phyloP scores from a whole-genome alignment of 2,797 vertebrate species.

The Sarcophilus harrisii region DNA sequence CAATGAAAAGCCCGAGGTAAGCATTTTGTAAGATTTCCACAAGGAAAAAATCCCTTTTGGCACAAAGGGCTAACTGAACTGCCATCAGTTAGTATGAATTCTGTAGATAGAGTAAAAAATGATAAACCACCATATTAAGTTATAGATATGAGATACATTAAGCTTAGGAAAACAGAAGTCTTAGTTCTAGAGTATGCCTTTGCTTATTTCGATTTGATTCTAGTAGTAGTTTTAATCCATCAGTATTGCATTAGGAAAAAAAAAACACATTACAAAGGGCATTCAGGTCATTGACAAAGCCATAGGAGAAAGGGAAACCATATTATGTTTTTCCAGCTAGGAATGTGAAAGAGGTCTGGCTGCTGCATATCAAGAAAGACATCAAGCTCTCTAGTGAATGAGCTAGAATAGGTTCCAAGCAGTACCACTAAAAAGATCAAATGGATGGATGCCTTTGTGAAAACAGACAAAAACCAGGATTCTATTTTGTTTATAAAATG shows the following conservation, averaged over 20 bases:
- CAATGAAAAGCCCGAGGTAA: constrained; percentile 88
- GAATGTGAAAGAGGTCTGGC: background rate
- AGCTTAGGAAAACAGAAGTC: background rate
- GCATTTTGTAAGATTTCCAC: constrained; percentile 88
- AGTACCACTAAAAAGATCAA: background rate
- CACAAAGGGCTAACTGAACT: constrained; percentile 75
- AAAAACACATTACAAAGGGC: background rate
- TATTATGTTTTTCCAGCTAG: background rate
- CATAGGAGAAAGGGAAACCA: background rate
- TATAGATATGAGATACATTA: background rate
- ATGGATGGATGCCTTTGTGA: background rate
- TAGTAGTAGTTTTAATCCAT: background rate
- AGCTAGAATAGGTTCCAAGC: background rate
- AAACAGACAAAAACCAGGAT: background rate
- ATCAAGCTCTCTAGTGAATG: background rate
- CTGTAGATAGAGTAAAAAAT: constrained; percentile 50
- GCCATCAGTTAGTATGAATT: constrained; percentile 71
- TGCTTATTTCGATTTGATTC: background rate
- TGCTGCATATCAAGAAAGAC: background rate
- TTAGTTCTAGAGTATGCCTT: background rate
- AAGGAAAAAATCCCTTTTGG: constrained; percentile 89
- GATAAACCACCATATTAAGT: background rate
- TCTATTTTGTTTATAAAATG: background rate
- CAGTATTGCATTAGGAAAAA: background rate
- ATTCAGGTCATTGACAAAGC: background rate